Percentiles rank a stretch among this genome's conserved stretches.
These are phyloP conservation scores for Xiphophorus couchianus DNA, from an alignment of 2,113 vertebrate genomes.

Conservation along the genomic window DNA sequence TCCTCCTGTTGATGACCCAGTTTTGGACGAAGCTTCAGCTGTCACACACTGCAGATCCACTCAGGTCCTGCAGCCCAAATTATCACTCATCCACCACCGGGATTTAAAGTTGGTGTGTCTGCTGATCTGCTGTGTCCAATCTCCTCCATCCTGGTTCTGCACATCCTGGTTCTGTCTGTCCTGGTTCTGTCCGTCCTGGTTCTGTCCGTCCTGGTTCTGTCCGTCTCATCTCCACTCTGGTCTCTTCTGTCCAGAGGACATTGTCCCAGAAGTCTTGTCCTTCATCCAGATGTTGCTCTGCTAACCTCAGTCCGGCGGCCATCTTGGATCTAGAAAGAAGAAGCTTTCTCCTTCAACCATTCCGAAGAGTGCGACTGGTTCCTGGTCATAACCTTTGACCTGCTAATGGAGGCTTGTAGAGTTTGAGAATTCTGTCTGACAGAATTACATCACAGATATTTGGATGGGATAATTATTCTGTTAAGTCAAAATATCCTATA, in stretches of 20 bases:
- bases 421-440: background rate
- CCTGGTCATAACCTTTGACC: background rate
- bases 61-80: background rate
- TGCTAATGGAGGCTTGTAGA: too few species aligned
- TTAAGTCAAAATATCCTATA: too few species aligned
- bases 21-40: too few species aligned
- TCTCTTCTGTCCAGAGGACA: background rate
- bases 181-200: too few species aligned
- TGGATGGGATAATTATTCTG: too few species aligned
- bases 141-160: background rate
- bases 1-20: background rate
- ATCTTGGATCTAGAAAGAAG: background rate
- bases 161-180: too few species aligned
- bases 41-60: too few species aligned
- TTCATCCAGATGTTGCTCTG: too few species aligned
- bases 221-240: background rate
- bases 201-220: too few species aligned
- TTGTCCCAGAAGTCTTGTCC: too few species aligned
- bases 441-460: too few species aligned
- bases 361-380: background rate
- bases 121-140: background rate
- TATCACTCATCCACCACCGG: background rate
- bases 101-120: background rate
- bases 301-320: too few species aligned
- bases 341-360: background rate